Conservation (phyloP, 2,888 invertebrate genomes). For the Drosophila stalkeri region DNA sequence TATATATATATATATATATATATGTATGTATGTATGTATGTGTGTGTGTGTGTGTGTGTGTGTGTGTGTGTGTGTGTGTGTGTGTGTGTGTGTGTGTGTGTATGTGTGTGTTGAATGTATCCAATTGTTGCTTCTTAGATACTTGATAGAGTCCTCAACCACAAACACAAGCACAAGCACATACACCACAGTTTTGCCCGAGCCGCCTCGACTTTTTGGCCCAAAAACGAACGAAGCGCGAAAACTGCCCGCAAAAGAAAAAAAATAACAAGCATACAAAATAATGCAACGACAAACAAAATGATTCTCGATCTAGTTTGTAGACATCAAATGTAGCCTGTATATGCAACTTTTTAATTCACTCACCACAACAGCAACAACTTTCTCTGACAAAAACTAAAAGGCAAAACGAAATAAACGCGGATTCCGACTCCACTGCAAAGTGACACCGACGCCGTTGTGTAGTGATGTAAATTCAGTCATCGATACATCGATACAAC, state of each 20-base stretch:
- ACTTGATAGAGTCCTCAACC: neutral
- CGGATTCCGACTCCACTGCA: slow-evolving; percentile 18
- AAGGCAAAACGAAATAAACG: slow-evolving; percentile 25
- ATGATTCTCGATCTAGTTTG: neutral
- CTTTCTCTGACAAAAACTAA: slow-evolving; percentile 17
- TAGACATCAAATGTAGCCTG: no score
- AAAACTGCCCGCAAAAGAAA: slow-evolving; percentile 25
- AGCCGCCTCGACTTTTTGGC: slow-evolving; percentile 11
- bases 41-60: neutral
- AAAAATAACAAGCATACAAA: slow-evolving; percentile 6
- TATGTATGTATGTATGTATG: no score
- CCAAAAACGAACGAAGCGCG: slow-evolving; percentile 30
- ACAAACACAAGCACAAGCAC: neutral
- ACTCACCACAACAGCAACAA: slow-evolving; percentile 4
- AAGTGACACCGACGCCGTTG: slow-evolving; percentile 45
- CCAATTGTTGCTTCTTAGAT: slow-evolving; percentile 1
- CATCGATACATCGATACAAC: slow-evolving; percentile 27
- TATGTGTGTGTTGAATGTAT: neutral
- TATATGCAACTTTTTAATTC: neutral
- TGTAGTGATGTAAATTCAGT: slow-evolving; percentile 33
- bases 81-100: neutral
- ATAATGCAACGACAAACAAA: neutral
- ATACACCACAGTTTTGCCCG: slow-evolving; percentile 13
- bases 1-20: no score
- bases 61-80: neutral